Percentiles rank a stretch among this genome's conserved stretches.
These are phyloP conservation scores for Diadromus collaris DNA, from an alignment of 2,888 invertebrate genomes.

Conservation along the genomic window DNA sequence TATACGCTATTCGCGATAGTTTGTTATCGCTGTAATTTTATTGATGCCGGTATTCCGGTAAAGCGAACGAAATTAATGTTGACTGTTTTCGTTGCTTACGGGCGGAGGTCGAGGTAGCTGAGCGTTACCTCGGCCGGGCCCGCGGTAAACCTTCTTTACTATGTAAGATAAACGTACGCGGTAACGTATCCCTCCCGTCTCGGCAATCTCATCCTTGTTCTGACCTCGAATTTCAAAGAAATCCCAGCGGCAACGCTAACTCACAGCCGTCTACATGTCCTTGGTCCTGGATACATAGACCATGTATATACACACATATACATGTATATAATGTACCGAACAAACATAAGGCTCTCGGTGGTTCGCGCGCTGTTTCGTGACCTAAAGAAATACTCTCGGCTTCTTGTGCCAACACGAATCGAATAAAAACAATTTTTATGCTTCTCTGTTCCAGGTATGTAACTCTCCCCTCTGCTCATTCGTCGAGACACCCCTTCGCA, in stretches of 20 bases:
- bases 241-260: neutral
- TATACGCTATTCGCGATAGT: slow-evolving; percentile 2
- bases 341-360: neutral
- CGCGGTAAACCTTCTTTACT: slow-evolving; percentile 16
- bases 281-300: slow-evolving; percentile 16
- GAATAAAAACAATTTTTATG: slow-evolving; percentile 33
- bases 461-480: slow-evolving; percentile 15
- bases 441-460: slow-evolving; percentile 57
- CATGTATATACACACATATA: neutral
- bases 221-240: slow-evolving; percentile 32
- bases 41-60: slow-evolving; percentile 55
- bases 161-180: slow-evolving; percentile 31
- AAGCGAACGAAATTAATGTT: slow-evolving; percentile 61
- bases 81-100: slow-evolving; percentile 27
- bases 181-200: slow-evolving; percentile 19
- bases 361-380: slow-evolving; percentile 20
- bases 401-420: slow-evolving; percentile 20
- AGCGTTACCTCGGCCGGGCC: neutral
- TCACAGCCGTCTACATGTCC: slow-evolving; percentile 6
- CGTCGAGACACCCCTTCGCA: slow-evolving; percentile 27
- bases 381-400: slow-evolving; percentile 28
- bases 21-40: slow-evolving; percentile 56
- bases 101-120: slow-evolving; percentile 12
- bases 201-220: slow-evolving; percentile 39
- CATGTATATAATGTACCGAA: slow-evolving; percentile 7